Evolutionary conservation across 2,888 invertebrate genomes (phyloP).

Genomic region (Ochlodes sylvanus): DNA sequence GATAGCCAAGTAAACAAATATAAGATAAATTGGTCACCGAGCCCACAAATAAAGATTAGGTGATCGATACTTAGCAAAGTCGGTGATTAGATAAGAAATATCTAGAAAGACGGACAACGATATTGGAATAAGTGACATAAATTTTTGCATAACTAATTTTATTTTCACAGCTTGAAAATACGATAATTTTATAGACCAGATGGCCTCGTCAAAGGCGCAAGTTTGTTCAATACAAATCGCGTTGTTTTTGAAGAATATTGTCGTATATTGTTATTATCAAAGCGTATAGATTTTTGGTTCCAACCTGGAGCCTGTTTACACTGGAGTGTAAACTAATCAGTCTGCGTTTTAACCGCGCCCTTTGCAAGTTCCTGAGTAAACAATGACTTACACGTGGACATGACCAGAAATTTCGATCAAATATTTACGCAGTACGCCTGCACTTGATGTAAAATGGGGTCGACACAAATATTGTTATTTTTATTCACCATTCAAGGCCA

Average conservation of each 20-base stretch:
- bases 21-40: constrained; percentile 10
- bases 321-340: constrained; percentile 44
- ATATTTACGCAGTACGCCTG: constrained; percentile 52
- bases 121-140: constrained; percentile 8
- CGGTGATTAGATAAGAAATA: constrained; percentile 23
- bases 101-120: constrained; percentile 4
- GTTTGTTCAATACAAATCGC: constrained; percentile 64
- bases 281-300: constrained; percentile 60
- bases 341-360: constrained; percentile 31
- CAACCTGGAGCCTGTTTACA: constrained; percentile 35
- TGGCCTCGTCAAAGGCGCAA: constrained; percentile 55
- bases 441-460: constrained; percentile 71
- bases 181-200: constrained; percentile 48
- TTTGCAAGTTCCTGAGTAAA: constrained; percentile 42
- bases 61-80: neutral
- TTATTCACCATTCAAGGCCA: constrained; percentile 76
- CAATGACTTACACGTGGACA: constrained; percentile 24
- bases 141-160: constrained; percentile 27
- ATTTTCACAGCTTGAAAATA: constrained; percentile 40
- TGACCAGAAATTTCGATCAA: constrained; percentile 44
- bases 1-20: constrained; percentile 18
- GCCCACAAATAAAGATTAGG: constrained; percentile 18
- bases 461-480: constrained; percentile 81
- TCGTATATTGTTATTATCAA: too few relatives aligned
- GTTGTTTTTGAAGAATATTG: constrained; percentile 43